Conservation (phyloP, 2,888 invertebrate species). For the Chalcosyrphus nemorum region DNA sequence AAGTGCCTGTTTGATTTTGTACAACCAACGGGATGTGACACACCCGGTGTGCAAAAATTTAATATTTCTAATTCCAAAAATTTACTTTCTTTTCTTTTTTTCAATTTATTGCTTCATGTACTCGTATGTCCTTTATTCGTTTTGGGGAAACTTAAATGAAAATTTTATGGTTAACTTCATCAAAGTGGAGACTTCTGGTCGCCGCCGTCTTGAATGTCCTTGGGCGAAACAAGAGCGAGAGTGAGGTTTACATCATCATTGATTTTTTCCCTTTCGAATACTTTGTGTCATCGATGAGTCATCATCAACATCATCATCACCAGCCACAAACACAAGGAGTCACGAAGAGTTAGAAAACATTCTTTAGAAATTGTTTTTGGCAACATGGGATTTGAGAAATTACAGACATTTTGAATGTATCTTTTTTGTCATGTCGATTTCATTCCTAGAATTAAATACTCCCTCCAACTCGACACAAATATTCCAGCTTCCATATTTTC, state of each 20-base stretch:
- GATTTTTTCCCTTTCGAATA: not conserved
- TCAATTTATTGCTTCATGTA: not conserved
- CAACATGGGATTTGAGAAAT: not conserved
- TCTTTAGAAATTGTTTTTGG: not conserved
- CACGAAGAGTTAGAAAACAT: not conserved
- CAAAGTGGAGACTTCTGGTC: slow-evolving; percentile 9
- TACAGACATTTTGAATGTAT: not conserved
- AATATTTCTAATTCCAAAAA: slow-evolving; percentile 15
- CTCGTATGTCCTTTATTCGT: not conserved
- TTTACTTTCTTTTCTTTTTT: not conserved
- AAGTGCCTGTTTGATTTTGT: slow-evolving; percentile 9
- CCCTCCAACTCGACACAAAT: not conserved
- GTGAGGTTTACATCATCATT: not conserved
- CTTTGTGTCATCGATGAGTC: slow-evolving; percentile 27
- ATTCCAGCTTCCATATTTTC: not conserved
- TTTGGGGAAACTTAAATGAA: not conserved
- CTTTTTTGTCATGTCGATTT: not conserved
- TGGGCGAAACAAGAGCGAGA: not conserved
- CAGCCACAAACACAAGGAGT: not conserved
- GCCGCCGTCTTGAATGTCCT: slow-evolving; percentile 10
- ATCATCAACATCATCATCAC: too few relatives aligned
- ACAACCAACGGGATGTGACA: not conserved
- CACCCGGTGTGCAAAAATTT: slow-evolving; percentile 8
- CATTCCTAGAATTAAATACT: slow-evolving; percentile 8
- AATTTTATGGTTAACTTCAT: slow-evolving; percentile 4